Conservation (phyloP, 2,113 vertebrate genomes). For the Triplophysa siluroides region DNA sequence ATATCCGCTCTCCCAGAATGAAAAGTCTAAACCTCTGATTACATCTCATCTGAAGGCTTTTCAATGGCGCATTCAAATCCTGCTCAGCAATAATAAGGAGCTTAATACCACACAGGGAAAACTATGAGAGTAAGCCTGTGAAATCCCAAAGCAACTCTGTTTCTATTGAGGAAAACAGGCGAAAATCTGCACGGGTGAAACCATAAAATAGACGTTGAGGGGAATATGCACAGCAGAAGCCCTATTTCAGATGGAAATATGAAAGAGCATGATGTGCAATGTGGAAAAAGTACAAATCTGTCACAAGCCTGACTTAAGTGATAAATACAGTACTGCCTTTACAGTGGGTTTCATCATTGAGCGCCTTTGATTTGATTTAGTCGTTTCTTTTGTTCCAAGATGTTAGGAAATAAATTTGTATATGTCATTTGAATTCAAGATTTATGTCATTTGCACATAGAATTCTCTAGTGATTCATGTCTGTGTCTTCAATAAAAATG, state of each 20-base stretch:
- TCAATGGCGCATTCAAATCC: constrained; percentile 18
- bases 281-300: too few relatives aligned
- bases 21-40: constrained; percentile 19
- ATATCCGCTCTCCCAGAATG: constrained; percentile 28
- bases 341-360: too few relatives aligned
- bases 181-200: constrained; percentile 3
- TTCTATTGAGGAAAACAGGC: not conserved
- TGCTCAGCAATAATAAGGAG: constrained; percentile 19
- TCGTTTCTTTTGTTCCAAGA: too few relatives aligned
- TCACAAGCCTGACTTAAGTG: too few relatives aligned
- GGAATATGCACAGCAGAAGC: not conserved
- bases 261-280: not conserved
- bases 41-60: constrained; percentile 18
- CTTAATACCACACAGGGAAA: constrained; percentile 19
- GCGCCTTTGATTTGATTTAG: too few relatives aligned
- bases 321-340: too few relatives aligned
- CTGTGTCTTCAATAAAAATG: too few relatives aligned
- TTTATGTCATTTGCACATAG: too few relatives aligned
- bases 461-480: too few relatives aligned
- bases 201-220: not conserved
- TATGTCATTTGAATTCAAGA: too few relatives aligned
- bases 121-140: not conserved
- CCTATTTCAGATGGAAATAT: not conserved
- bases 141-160: constrained; percentile 14
- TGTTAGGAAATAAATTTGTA: too few relatives aligned